Percentiles rank a stretch among this genome's conserved stretches.
phyloP scores from a whole-genome alignment of 2,113 vertebrate species.

The Erinaceus europaeus region DNA sequence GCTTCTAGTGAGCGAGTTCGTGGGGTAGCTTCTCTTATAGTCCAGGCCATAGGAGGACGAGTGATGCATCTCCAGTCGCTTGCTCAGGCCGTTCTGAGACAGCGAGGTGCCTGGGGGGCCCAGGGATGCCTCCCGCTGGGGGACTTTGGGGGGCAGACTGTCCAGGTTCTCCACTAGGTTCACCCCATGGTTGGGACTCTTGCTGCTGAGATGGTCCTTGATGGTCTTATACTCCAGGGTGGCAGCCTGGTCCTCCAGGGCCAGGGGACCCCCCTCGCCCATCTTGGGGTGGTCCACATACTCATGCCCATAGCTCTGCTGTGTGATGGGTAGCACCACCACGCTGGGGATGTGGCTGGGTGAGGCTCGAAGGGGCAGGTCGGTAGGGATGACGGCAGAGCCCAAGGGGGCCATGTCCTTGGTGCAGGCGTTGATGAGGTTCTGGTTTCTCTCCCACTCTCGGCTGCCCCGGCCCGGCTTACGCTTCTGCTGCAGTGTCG shows the following conservation, averaged over 20 bases:
- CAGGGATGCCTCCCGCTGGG: conserved; percentile 96
- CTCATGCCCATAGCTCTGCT: conserved; percentile 96
- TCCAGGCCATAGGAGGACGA: conserved; percentile 92
- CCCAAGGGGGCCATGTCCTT: conserved; percentile 94
- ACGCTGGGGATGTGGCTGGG: conserved; percentile 97
- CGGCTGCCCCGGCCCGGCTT: conserved; percentile 94
- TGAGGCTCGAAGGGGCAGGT: conserved; percentile 93
- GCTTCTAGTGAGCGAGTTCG: conserved; percentile 86
- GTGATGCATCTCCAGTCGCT: conserved; percentile 94
- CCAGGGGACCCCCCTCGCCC: conserved; percentile 83
- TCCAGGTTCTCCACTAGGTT: conserved; percentile 89
- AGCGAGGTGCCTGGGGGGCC: conserved; percentile 84
- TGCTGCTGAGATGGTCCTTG: conserved; percentile 86
- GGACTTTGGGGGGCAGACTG: conserved; percentile 93
- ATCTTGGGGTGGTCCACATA: conserved; percentile 96
- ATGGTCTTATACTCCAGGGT: conserved; percentile 97
- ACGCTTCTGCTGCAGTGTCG: conserved; percentile 94
- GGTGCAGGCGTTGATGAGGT: conserved; percentile 96
- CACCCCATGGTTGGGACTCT: conserved; percentile 91
- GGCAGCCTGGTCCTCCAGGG: conserved; percentile 92
- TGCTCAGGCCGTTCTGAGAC: conserved; percentile 91
- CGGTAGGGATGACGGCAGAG: conserved; percentile 93
- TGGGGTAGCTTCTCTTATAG: conserved; percentile 91
- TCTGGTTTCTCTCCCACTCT: conserved; percentile 98
- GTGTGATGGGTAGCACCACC: conserved; percentile 93